phyloP scores from a whole-genome alignment of 1,140 invertebrate species.

The Drosophila equinoxialis region DNA sequence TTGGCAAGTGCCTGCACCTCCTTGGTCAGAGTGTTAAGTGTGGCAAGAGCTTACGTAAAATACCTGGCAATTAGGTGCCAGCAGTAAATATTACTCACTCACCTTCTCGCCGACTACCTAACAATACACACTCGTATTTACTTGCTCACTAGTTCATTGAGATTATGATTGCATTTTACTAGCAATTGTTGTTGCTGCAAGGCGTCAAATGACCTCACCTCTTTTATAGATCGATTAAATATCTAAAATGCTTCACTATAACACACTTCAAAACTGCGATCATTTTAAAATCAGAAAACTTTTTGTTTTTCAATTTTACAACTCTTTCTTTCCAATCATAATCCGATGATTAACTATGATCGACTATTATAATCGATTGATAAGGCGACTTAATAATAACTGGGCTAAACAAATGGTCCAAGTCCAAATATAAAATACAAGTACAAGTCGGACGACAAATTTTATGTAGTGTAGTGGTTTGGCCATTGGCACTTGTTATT shows the following conservation, averaged over 20 bases:
- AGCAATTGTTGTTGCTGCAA: neutral
- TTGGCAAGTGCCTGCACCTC: conserved; percentile 33
- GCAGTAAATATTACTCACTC: neutral
- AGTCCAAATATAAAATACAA: too few relatives aligned
- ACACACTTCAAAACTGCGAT: too few relatives aligned
- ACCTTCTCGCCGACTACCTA: neutral
- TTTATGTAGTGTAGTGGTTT: neutral
- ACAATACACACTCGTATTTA: neutral
- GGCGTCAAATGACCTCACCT: conserved; percentile 3
- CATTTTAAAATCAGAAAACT: too few relatives aligned
- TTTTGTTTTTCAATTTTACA: too few relatives aligned
- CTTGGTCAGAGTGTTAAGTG: neutral
- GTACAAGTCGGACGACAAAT: neutral
- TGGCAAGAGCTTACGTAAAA: conserved; percentile 36
- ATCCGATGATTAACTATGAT: too few relatives aligned
- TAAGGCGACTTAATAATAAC: too few relatives aligned
- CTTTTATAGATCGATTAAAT: neutral
- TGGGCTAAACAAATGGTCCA: too few relatives aligned
- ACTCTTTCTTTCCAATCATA: too few relatives aligned
- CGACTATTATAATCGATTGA: too few relatives aligned
- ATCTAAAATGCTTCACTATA: neutral
- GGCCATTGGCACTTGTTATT: conserved; percentile 4
- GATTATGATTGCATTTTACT: conserved; percentile 45
- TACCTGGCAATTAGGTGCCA: conserved; percentile 37
- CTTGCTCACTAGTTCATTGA: neutral